These are phyloP conservation scores for Sinohyriopsis cumingii DNA, from an alignment of 2,888 invertebrate species.

Conservation along the genomic window DNA sequence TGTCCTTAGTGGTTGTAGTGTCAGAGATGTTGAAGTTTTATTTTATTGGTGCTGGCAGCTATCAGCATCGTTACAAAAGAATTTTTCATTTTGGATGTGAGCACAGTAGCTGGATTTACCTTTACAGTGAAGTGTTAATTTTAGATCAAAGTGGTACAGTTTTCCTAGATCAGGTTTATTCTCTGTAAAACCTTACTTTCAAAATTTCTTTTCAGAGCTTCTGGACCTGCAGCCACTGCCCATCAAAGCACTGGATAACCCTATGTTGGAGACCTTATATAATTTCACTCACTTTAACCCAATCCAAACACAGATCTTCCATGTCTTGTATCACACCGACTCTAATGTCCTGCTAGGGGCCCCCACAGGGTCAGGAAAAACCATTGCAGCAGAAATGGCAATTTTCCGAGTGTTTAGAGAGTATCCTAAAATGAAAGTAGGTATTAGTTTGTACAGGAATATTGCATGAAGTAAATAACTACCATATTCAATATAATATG, in stretches of 20 bases:
- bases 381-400: conserved; percentile 97
- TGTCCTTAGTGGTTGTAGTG: no score
- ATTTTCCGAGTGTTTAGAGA: conserved; percentile 92
- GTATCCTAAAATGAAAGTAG: conserved; percentile 78
- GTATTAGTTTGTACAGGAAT: background rate
- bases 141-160: no score
- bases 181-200: background rate
- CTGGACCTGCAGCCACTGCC: conserved; percentile 93
- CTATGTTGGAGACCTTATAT: conserved; percentile 86
- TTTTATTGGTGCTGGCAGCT: no score
- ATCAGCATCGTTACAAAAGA: no score
- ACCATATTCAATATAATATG: no score
- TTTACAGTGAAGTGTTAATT: no score
- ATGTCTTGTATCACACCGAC: conserved; percentile 95
- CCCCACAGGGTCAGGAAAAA: conserved; percentile 98
- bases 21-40: no score
- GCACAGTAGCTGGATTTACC: no score
- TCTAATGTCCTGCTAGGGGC: conserved; percentile 90
- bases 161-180: conserved; percentile 3
- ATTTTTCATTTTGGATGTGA: no score
- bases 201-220: conserved; percentile 78
- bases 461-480: no score
- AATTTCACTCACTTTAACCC: conserved; percentile 97
- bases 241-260: conserved; percentile 85
- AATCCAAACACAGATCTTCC: conserved; percentile 97